Base-by-base conservation (phyloP, 1,140 invertebrate genomes). In the Eufriesea mexicana region DNA sequence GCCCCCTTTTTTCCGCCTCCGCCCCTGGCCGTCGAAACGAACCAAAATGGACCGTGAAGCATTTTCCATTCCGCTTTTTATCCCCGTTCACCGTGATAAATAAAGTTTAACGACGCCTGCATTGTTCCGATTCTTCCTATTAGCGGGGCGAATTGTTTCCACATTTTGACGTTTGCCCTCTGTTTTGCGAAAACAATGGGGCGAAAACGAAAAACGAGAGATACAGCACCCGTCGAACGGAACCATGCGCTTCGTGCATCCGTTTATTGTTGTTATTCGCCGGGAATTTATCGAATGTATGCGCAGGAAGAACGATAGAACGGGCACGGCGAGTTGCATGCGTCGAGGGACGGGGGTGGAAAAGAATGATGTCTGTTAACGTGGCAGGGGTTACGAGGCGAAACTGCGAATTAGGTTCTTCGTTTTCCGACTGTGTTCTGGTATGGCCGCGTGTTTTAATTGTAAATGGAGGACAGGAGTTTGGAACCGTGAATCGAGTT, bases 81-180 rank as follows among this genome's bases (percentile, higher is more conserved):
- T 54, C 35, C 18, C 23, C 20, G 45, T n/a, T 73, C 35, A 12
- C 6, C 28, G 49, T 28, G 18, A 28, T 54, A 74, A 74, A 73
- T 74, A 64, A 80, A 80, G 71, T 73, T 73, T 62, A 72, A 61
- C 70, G 78, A 64, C n/a, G 70, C 70, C 70, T 45, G 54, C 49
- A 73, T 72, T 61, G 55, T 73, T 62, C 68, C 23, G 55, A 73
- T 35, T 54, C 57, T 62, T 62, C 28, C 57, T 45, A 51, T 62
- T 74, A 61, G 59, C 59, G 51, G 51, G 35, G 0, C 78, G 78
- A 74, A 80, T 74, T 74, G 78, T 80, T 79, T 73, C 25, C 68
- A 20, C 20, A 25, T 73, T 57, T 71, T 28, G 54, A 49, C 55
- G 77, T 57, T 51, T 42, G 23, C 57, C 78, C 47, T 49, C 59